Conservation (phyloP, 2,888 invertebrate genomes). For the Criorhina ranunculi region DNA sequence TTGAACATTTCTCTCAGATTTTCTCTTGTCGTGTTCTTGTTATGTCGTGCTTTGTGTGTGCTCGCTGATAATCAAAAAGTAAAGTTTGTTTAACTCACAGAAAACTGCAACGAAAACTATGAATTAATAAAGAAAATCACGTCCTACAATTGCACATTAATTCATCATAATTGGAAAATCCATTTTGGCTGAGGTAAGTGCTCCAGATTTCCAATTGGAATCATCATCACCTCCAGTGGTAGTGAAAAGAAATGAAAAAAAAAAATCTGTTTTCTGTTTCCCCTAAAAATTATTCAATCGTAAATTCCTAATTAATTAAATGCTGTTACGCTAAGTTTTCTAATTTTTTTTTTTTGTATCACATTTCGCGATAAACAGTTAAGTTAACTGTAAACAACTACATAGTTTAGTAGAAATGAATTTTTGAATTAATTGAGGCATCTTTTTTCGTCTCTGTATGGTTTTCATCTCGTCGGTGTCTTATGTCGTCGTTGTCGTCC, state of each 20-base stretch:
- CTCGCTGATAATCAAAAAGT: conserved; percentile 55
- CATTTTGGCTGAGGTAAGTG: conserved; percentile 54
- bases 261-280: conserved; percentile 15
- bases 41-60: conserved; percentile 72
- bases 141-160: conserved; percentile 22
- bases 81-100: conserved; percentile 43
- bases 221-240: conserved; percentile 21
- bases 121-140: conserved; percentile 39
- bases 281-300: conserved; percentile 65
- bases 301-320: conserved; percentile 67
- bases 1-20: conserved; percentile 71
- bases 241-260: conserved; percentile 27
- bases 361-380: conserved; percentile 54
- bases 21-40: conserved; percentile 74
- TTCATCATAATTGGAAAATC: conserved; percentile 37
- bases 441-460: conserved; percentile 25
- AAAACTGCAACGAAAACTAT: conserved; percentile 38
- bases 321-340: conserved; percentile 44
- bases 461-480: conserved; percentile 13
- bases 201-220: conserved; percentile 53
- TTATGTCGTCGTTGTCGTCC: conserved; percentile 33
- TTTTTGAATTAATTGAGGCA: conserved; percentile 29
- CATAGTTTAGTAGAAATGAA: conserved; percentile 20
- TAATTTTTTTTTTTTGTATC: conserved; percentile 50
- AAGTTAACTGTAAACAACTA: conserved; percentile 69